Evolutionary conservation across 37 sponge, comb jelly and placozoan species (phyloP).

Genomic region (Aphrocallistes beatrix): DNA sequence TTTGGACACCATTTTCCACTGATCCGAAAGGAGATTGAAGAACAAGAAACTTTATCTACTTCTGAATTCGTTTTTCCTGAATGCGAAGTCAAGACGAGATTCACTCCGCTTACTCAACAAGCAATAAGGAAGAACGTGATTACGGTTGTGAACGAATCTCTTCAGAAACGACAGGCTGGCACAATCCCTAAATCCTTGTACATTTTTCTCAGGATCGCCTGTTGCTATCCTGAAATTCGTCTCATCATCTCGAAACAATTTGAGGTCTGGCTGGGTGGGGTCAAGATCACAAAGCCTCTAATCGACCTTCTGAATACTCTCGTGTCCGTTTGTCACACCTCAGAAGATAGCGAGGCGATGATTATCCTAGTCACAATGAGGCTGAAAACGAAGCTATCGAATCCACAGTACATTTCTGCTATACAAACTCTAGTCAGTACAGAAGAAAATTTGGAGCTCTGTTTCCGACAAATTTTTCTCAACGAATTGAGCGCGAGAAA

Average conservation of each 20-base stretch:
- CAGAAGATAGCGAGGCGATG: conserved; percentile 66
- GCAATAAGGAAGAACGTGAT: background rate
- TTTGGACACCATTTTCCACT: conserved; percentile 25
- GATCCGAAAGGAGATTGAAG: background rate
- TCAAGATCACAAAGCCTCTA: background rate
- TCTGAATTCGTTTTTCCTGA: background rate
- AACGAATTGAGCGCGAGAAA: background rate
- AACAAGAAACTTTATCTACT: background rate
- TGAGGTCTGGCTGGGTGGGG: background rate
- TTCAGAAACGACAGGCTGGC: background rate
- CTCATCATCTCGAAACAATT: background rate
- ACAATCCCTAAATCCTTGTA: background rate
- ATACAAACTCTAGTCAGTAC: conserved; percentile 23
- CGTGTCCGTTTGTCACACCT: conserved; percentile 19
- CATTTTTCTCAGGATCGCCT: background rate
- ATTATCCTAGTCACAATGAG: conserved; percentile 50
- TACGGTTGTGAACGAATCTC: background rate
- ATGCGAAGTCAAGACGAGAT: background rate
- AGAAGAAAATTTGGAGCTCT: background rate
- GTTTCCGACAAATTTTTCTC: background rate
- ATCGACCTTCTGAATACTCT: background rate
- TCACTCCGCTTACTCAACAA: background rate
- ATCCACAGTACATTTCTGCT: conserved; percentile 71
- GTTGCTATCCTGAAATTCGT: background rate
- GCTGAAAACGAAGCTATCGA: conserved; percentile 75